These are phyloP conservation scores for Cyanoramphus novaezelandiae DNA, from an alignment of 2,113 vertebrate genomes.

Conservation along the genomic window DNA sequence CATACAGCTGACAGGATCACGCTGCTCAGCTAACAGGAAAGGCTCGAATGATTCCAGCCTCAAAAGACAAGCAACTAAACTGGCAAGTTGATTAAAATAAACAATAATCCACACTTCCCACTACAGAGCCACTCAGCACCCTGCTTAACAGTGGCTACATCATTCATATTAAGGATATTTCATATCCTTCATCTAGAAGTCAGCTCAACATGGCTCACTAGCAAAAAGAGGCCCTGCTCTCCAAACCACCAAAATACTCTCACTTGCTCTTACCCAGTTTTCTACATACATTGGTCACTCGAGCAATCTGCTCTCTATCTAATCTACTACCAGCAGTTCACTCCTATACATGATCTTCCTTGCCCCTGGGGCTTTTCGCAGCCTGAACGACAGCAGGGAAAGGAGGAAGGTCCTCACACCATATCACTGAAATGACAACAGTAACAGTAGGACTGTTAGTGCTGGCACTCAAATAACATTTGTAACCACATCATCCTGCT, in stretches of 20 bases:
- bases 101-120: background rate
- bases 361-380: background rate
- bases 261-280: background rate
- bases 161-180: background rate
- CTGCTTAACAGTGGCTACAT: background rate
- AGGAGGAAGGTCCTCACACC: background rate
- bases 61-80: background rate
- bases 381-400: background rate
- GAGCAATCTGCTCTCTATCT: background rate
- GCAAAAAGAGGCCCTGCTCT: background rate
- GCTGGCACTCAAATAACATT: background rate
- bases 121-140: background rate
- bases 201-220: background rate
- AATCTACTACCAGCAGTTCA: background rate
- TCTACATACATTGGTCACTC: background rate
- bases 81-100: conserved; percentile 25
- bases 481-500: background rate
- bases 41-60: background rate
- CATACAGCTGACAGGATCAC: background rate
- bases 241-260: background rate
- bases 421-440: fast-evolving
- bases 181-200: background rate
- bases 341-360: background rate
- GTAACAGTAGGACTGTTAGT: background rate
- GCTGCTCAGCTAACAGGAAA: background rate